A percentile compares a stretch with the other conserved stretches of the same genome.
These are phyloP conservation scores for Lordiphosa andalusiaca DNA, from an alignment of 2,888 invertebrate genomes.

Conservation along the genomic window DNA sequence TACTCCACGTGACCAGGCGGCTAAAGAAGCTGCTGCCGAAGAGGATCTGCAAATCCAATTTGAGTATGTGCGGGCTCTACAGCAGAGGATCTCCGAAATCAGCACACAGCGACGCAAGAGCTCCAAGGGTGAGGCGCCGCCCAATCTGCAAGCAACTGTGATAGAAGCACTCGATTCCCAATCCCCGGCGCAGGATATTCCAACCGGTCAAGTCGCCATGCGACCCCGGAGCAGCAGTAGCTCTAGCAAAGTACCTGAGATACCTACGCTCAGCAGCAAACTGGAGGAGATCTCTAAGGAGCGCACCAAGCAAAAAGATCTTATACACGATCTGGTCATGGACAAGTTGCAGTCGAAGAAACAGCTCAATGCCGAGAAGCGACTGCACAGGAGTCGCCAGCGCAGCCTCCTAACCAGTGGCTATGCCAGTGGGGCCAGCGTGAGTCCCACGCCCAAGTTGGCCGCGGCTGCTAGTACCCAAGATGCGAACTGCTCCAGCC, in stretches of 20 bases:
- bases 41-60: slow-evolving; percentile 57
- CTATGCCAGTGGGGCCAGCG: slow-evolving; percentile 75
- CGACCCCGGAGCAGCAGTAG: slow-evolving; percentile 46
- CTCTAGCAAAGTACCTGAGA: slow-evolving; percentile 77
- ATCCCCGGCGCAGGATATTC: slow-evolving; percentile 24
- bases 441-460: slow-evolving; percentile 78
- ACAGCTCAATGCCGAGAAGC: slow-evolving; percentile 83
- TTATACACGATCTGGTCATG: slow-evolving; percentile 91
- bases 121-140: slow-evolving; percentile 79
- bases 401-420: slow-evolving; percentile 79
- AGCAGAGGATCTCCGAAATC: slow-evolving; percentile 86
- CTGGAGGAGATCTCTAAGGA: slow-evolving; percentile 90
- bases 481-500: slow-evolving; percentile 76
- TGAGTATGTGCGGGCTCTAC: slow-evolving; percentile 85
- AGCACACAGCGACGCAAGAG: slow-evolving; percentile 83
- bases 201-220: slow-evolving; percentile 23
- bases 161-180: slow-evolving; percentile 67
- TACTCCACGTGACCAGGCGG: slow-evolving; percentile 23
- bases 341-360: slow-evolving; percentile 87
- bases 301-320: slow-evolving; percentile 89
- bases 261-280: slow-evolving; percentile 84
- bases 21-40: slow-evolving; percentile 44
- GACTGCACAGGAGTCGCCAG: slow-evolving; percentile 83
- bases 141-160: slow-evolving; percentile 71
- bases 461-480: slow-evolving; percentile 70